phyloP scores from a whole-genome alignment of 2,888 invertebrate genomes.

The Melipona beecheii region DNA sequence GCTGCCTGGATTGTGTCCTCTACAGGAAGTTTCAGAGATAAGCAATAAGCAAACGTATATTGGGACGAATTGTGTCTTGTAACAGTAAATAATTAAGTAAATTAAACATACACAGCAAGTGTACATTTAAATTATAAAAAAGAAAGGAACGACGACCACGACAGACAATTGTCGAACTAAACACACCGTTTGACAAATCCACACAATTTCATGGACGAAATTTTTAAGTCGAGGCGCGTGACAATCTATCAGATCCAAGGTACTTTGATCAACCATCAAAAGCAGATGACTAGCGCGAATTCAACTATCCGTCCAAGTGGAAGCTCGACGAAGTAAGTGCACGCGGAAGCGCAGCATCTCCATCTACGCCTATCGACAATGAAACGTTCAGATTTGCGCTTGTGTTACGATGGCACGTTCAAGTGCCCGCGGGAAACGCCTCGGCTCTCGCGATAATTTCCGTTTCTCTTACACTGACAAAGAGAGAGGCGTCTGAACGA shows the following conservation, averaged over 20 bases:
- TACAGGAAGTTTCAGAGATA: too few species aligned
- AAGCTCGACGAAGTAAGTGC: conserved; percentile 28
- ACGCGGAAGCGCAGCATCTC: background rate
- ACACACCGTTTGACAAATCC: background rate
- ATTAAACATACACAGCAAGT: too few species aligned
- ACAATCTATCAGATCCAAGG: background rate
- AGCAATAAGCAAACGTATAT: too few species aligned
- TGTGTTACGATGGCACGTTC: conserved; percentile 41
- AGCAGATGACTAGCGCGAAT: conserved; percentile 23
- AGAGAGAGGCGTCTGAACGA: conserved; percentile 36
- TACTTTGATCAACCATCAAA: conserved; percentile 34
- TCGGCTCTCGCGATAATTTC: conserved; percentile 52
- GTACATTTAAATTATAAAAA: too few species aligned
- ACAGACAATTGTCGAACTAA: background rate
- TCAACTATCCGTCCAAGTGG: conserved; percentile 16
- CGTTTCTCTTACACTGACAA: conserved; percentile 29
- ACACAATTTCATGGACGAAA: background rate
- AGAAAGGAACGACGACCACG: background rate
- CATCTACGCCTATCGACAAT: conserved; percentile 17
- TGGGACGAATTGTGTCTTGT: too few species aligned
- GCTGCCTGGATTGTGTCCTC: too few species aligned
- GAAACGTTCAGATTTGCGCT: conserved; percentile 30
- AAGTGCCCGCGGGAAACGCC: conserved; percentile 36
- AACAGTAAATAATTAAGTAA: too few species aligned
- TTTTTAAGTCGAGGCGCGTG: background rate